Evolutionary conservation across 1,140 invertebrate species (phyloP).

Genomic region (Chrysoperla carnea): DNA sequence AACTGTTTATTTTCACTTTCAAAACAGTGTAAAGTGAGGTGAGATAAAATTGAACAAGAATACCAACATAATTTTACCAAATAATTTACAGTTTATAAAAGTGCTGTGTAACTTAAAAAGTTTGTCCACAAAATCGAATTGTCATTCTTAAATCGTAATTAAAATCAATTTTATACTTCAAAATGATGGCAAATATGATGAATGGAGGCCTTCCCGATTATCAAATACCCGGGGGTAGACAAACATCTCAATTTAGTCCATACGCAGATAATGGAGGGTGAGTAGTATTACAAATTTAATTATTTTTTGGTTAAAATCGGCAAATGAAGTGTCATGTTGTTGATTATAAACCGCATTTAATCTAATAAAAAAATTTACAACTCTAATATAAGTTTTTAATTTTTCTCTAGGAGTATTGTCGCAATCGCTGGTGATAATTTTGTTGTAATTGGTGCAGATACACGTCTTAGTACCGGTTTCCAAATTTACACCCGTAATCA

Average conservation of each 20-base stretch:
- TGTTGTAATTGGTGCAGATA: conserved; percentile 63
- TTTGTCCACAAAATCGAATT: no score
- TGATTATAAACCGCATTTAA: not conserved
- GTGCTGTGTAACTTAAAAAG: no score
- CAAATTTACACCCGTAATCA: conserved; percentile 78
- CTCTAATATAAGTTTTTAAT: no score
- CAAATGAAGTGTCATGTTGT: not conserved
- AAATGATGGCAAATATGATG: no score
- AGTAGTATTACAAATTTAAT: conserved; percentile 11
- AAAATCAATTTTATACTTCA: no score
- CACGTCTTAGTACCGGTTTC: conserved; percentile 80
- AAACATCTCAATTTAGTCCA: conserved; percentile 42
- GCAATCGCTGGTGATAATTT: conserved; percentile 60
- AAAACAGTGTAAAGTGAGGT: no score
- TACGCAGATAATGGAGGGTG: conserved; percentile 65
- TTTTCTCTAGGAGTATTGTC: conserved; percentile 51
- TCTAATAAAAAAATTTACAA: no score
- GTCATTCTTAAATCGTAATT: no score
- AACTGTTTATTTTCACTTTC: no score
- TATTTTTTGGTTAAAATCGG: not conserved
- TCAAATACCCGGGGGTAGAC: conserved; percentile 15
- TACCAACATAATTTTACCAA: no score
- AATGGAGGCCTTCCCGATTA: not conserved
- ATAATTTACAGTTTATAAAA: no score
- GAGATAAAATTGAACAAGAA: no score